Conservation (phyloP, 2,888 invertebrate genomes). For the Drosophila mimica region DNA sequence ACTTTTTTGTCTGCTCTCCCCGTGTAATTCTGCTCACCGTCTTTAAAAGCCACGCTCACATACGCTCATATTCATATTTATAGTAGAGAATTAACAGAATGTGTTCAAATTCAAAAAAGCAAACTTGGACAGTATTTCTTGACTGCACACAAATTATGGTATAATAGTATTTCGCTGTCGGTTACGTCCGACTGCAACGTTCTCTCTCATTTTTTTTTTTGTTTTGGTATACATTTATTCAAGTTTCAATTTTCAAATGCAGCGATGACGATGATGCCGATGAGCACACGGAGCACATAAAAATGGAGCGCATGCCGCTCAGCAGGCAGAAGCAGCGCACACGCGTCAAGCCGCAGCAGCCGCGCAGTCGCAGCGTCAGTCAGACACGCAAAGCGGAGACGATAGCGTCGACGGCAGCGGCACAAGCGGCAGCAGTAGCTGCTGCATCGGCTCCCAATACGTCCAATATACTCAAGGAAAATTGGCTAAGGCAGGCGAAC, state of each 20-base stretch:
- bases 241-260: not conserved
- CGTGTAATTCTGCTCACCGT: too few species aligned
- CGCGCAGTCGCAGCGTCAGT: slow-evolving; percentile 69
- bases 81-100: too few species aligned
- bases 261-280: slow-evolving; percentile 63
- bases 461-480: slow-evolving; percentile 78
- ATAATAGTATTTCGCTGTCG: too few species aligned
- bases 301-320: slow-evolving; percentile 79
- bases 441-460: slow-evolving; percentile 46
- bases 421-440: slow-evolving; percentile 13
- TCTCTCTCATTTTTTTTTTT: not conserved
- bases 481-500: slow-evolving; percentile 78
- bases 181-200: too few species aligned
- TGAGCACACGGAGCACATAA: slow-evolving; percentile 71
- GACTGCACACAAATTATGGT: too few species aligned
- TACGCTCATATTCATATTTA: too few species aligned
- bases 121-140: too few species aligned
- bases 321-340: slow-evolving; percentile 58
- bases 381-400: slow-evolving; percentile 56
- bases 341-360: slow-evolving; percentile 31
- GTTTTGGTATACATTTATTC: not conserved
- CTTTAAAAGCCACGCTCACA: too few species aligned
- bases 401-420: slow-evolving; percentile 17
- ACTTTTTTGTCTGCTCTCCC: too few species aligned
- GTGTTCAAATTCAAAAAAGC: too few species aligned